Base-by-base conservation (phyloP, 2,797 vertebrate species). In the Sus cebifrons region DNA sequence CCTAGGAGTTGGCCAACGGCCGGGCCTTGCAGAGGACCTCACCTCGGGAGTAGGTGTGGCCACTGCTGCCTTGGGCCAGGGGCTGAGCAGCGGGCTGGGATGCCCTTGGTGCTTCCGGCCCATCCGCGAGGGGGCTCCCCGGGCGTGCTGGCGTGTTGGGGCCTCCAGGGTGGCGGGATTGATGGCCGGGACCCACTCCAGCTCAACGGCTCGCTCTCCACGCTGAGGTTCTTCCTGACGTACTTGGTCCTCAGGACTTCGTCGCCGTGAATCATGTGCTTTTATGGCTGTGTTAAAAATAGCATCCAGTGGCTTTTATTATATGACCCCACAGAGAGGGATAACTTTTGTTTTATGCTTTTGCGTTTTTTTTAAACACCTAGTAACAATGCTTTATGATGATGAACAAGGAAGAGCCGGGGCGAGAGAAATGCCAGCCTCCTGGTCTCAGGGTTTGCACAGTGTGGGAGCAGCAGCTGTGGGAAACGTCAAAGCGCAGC, bases 231-330 rank as follows among this genome's bases (percentile, higher is more conserved):
- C 96, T 86, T 84, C 91, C 23, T 70, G 71, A 94, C 29, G 62
- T 60, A 21, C 95, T 98, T 98, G 96, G 97, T 98, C 98, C 96
- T 90, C 68, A 92, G 82, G 97, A 86, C 81, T 32, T 97, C 94
- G 97, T 97, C 95, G 62, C 3, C 78, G 44, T 95, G 97, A 98
- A 97, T 96, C 98, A 96, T 97, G 86, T 96, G 94, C 97, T 97
- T 97, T 98, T 96, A 95, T 89, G 81, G 36, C 95, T 97, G 70
- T 97, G 70, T 98, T 98, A 98, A 98, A 98, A 98, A 98, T 98
- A 98, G 97, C 98, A 97, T 97, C 97, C 96, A 97, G 96, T 97
- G 97, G 96, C 97, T 98, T 98, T 97, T 97, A 83, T 97, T 97
- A 95, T 96, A 95, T 96, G 96, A 96, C 95, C 97, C 98, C 68